Conservation (phyloP, 53 echinoderm and acorn worm species). For the Pentamera pediparva region DNA sequence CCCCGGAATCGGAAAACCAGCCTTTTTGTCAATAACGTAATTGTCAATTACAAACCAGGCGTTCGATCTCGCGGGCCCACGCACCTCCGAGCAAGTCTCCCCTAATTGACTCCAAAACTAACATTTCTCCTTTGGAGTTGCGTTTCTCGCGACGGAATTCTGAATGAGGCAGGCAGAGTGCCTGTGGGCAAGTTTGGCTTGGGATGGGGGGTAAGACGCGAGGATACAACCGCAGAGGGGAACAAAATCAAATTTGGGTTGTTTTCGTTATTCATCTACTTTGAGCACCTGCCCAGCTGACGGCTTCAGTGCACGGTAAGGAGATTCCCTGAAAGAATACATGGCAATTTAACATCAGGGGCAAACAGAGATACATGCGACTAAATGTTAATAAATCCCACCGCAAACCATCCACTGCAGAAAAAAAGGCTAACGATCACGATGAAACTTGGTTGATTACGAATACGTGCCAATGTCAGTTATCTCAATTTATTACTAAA, state of each 20-base stretch:
- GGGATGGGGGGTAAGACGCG: constrained; percentile 8
- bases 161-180: constrained; percentile 19
- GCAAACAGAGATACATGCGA: no score
- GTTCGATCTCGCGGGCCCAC: background rate
- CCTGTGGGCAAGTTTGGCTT: constrained; percentile 17
- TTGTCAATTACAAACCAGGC: constrained; percentile 22
- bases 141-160: constrained; percentile 20
- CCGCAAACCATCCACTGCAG: no score
- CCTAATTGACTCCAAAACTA: constrained; percentile 23
- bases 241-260: constrained; percentile 37
- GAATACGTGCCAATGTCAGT: no score
- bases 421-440: no score
- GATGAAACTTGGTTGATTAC: no score
- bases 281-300: constrained; percentile 33
- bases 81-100: constrained; percentile 3
- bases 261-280: constrained; percentile 38
- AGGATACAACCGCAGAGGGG: background rate
- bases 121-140: constrained; percentile 25
- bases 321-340: background rate
- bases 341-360: no score
- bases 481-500: no score
- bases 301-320: constrained; percentile 12
- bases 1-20: no score
- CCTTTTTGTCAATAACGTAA: constrained; percentile 25
- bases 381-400: no score